Base-by-base conservation (phyloP, 2,797 vertebrate genomes). In the Anabas testudineus region DNA sequence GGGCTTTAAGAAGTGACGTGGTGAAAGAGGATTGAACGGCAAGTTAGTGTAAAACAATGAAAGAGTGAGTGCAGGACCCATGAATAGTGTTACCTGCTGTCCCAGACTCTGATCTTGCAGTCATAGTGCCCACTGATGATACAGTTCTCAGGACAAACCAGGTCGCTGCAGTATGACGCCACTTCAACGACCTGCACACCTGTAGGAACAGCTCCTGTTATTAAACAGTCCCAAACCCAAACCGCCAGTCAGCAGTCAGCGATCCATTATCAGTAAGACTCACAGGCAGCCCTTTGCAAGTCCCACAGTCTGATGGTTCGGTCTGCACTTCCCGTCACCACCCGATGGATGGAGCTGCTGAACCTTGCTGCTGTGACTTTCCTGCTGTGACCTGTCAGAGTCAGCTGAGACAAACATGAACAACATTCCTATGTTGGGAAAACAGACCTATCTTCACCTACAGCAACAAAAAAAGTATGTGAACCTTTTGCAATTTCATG, bases 311-410 rank as follows among this genome's bases (percentile, higher is more conserved):
- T 91, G 77, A 97, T 80, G 0, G 94, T 96, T 45, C 96, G 64
- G 81, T 97, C 96, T 0, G 93, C 90, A 54, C 96, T 96, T 59
- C 95, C 95, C 0, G 96, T 96, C 83, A 95, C 95, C 4, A 95
- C 96, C 73, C 95, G 95, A 21, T 88, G 91, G n/a, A 78, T 79
- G 5, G n/a, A 2, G 1, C 87, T 85, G 70, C 93, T 94, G 90
- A 97, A 97, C 83, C 91, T 94, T 28, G 95, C 96, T 0, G 95
- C 95, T 0, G 96, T 97, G 22, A 97, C 96, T 89, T 96, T 97
- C 79, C 95, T 94, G 10, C 90, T 93, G 87, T 97, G 96, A 28
- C 96, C 96, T 0, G 96, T 96, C 30, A 97, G 88, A 3, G 94
- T 95, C 69, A 96, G 88, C 96, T 97, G 75, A 48, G 15, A 24